These are phyloP conservation scores for Cataglyphis altisquamis DNA, from an alignment of 2,888 invertebrate genomes.

Conservation along the genomic window DNA sequence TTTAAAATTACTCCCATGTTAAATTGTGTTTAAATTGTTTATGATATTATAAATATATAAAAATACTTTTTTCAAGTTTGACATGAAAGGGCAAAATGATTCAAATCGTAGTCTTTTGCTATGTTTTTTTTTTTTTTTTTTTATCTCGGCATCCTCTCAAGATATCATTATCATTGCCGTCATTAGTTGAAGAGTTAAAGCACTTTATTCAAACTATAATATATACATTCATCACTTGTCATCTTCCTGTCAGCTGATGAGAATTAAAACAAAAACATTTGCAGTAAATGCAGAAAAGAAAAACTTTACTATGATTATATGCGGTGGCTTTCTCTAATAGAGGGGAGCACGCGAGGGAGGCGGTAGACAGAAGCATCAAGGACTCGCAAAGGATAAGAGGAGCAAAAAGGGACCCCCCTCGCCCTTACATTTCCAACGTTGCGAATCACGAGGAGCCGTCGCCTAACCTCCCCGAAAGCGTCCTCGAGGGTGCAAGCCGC, in stretches of 20 bases:
- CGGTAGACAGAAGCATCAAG: slow-evolving; percentile 24
- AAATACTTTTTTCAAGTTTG: not conserved
- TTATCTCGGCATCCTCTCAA: not conserved
- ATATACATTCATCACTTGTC: slow-evolving; percentile 8
- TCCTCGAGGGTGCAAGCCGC: slow-evolving; percentile 58
- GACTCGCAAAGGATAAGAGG: slow-evolving; percentile 39
- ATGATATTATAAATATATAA: not conserved
- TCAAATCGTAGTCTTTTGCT: not conserved
- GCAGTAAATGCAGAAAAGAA: not conserved
- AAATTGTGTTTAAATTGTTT: not conserved
- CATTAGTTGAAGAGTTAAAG: slow-evolving; percentile 4
- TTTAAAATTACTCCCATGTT: not conserved
- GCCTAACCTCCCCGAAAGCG: slow-evolving; percentile 69
- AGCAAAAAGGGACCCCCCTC: slow-evolving; percentile 29
- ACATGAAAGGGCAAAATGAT: not conserved
- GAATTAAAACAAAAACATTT: slow-evolving; percentile 30
- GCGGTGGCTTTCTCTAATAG: not conserved
- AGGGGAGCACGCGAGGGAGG: not conserved
- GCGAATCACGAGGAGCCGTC: slow-evolving; percentile 63
- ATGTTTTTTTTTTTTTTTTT: slow-evolving; percentile 6
- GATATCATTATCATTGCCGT: not conserved
- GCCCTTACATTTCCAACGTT: slow-evolving; percentile 47
- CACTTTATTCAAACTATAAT: not conserved
- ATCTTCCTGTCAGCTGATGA: not conserved
- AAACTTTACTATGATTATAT: slow-evolving; percentile 28